Evolutionary conservation across 1,140 invertebrate species (phyloP).

Genomic region (Hycleus cichorii): DNA sequence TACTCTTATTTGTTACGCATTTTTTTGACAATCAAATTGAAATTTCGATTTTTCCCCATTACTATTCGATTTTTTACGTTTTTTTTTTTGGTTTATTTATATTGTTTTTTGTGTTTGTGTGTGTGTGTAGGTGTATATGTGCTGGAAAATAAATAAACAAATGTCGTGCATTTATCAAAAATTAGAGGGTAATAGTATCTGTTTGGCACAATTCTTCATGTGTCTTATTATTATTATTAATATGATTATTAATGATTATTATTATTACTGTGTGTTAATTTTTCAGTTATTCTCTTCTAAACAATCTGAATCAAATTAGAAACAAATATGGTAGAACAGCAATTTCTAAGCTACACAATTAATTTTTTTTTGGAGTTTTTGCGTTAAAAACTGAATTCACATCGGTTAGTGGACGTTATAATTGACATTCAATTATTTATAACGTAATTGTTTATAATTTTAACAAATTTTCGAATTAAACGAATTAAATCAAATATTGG

Average conservation of each 20-base stretch:
- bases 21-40: too few relatives aligned
- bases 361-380: constrained; percentile 11
- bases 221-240: too few relatives aligned
- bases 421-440: constrained; percentile 35
- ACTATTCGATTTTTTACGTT: too few relatives aligned
- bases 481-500: background rate
- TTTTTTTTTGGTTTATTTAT: constrained; percentile 12
- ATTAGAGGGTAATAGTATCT: constrained; percentile 2
- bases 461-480: background rate
- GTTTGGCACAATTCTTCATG: constrained; percentile 17
- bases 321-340: constrained; percentile 25
- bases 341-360: constrained; percentile 33
- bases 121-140: constrained; percentile 16
- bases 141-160: constrained; percentile 12
- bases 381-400: constrained; percentile 20
- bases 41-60: too few relatives aligned
- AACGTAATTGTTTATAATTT: constrained; percentile 1
- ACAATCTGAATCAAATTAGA: background rate
- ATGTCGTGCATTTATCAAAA: background rate
- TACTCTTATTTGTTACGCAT: background rate
- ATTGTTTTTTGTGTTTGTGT: constrained; percentile 1
- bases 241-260: too few relatives aligned
- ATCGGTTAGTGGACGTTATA: constrained; percentile 33
- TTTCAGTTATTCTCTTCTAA: background rate
- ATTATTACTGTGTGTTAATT: too few relatives aligned